Base-by-base conservation (phyloP, 2,113 vertebrate species). In the Herpetotheres cachinnans region DNA sequence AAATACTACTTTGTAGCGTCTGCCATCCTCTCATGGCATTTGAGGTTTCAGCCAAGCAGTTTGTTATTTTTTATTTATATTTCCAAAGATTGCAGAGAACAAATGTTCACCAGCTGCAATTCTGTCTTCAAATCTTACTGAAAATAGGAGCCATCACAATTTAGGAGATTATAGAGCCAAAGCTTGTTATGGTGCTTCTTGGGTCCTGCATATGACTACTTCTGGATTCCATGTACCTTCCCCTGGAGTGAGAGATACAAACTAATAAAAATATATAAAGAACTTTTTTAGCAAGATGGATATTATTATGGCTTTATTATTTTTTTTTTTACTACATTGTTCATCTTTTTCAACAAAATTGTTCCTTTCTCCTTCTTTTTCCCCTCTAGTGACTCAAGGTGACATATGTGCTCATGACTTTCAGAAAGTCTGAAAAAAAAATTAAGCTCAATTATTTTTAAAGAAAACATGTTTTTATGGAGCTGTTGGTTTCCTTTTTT, bases 11-110 rank as follows among this genome's bases (percentile, higher is more conserved):
- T 79, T 84, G 83, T 90, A 50, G 62, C 12, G 13, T 93, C 88
- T 94, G 54, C 83, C 56, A 72, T 86, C 36, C 61, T 93, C 44
- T 44, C 40, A 81, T 95, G 69, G 77, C 56, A 92, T 89, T 90
- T 56, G 44, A 89, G 83, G 16, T 50, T 80, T 95, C 80, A 94
- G 66, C 52, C 69, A 94, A 89, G 52, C 5, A 76, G 44, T 82
- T 91, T 89, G 44, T 26, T 69, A 42, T 49, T 92, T 96, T 89
- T 90, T 95, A 77, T 92, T 92, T 95, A 29, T 84, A 61, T 91
- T 95, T 93, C 49, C 44, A 70, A 87, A 44, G 29, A 82, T 8
- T 92, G 56, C 44, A 63, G 40, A 86, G 36, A 79, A 91, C 82
- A 92, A 95, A 72, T 87, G 25, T 72, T 95, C 83, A 52, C 21